Conservation (phyloP, 64 coral and sea anemone species). For the Platygyra sinensis region DNA sequence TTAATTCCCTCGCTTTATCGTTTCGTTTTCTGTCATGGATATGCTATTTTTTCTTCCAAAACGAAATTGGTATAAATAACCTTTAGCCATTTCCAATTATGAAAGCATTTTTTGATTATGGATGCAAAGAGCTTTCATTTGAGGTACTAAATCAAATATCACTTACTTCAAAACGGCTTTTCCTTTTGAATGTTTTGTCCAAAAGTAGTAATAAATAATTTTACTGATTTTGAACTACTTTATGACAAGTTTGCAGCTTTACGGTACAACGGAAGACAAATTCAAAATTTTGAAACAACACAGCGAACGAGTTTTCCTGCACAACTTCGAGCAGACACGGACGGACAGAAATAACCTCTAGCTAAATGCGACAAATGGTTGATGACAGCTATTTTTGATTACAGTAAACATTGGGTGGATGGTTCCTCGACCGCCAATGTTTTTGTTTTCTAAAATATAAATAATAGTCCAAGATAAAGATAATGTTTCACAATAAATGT, state of each 20-base stretch:
- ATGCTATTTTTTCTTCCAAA: neutral
- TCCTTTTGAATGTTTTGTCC: neutral
- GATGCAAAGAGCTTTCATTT: constrained; percentile 6
- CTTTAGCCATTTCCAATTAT: constrained; percentile 27
- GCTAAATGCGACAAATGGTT: neutral
- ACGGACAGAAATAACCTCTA: too few species aligned
- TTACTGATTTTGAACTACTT: too few species aligned
- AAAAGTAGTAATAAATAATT: neutral
- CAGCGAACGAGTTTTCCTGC: too few species aligned
- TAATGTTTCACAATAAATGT: constrained; percentile 13
- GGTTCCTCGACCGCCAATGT: neutral
- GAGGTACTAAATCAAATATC: neutral
- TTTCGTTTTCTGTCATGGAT: neutral
- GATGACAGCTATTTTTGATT: neutral
- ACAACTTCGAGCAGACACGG: too few species aligned
- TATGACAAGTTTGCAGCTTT: too few species aligned
- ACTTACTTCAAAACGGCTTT: neutral
- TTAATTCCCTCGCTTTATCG: neutral
- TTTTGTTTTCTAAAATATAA: constrained; percentile 2
- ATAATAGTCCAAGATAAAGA: neutral
- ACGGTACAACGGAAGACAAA: too few species aligned
- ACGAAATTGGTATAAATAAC: constrained; percentile 13
- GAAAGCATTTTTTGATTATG: neutral
- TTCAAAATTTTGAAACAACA: too few species aligned
- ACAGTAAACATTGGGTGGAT: neutral